Conservation (phyloP, 2,888 invertebrate genomes). For the Doris montereyensis region DNA sequence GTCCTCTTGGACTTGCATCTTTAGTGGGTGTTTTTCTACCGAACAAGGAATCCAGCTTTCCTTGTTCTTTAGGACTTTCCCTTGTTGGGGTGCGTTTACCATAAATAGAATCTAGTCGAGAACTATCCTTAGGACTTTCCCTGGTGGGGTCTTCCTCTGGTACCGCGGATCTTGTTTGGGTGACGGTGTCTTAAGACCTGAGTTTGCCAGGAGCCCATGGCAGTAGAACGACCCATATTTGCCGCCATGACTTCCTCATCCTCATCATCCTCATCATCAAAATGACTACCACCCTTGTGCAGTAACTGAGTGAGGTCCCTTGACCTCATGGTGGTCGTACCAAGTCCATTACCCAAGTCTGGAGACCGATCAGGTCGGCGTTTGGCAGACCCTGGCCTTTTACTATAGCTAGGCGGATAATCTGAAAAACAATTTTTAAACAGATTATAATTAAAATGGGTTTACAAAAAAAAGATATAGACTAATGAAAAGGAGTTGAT, state of each 20-base stretch:
- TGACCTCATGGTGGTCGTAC: slow-evolving; percentile 37
- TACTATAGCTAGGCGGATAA: slow-evolving; percentile 25
- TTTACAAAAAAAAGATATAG: too few species aligned
- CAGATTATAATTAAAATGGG: too few species aligned
- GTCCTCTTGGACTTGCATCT: slow-evolving; percentile 35
- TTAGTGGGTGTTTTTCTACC: slow-evolving; percentile 41
- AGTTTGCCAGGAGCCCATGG: slow-evolving; percentile 13
- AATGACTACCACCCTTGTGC: slow-evolving; percentile 33
- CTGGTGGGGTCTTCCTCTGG: slow-evolving; percentile 24
- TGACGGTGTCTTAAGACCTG: slow-evolving; percentile 31
- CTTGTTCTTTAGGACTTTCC: slow-evolving; percentile 10
- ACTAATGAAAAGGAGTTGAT: too few species aligned
- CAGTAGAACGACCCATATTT: slow-evolving; percentile 12
- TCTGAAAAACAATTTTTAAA: slow-evolving; percentile 25
- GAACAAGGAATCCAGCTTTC: slow-evolving; percentile 21
- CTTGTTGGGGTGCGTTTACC: slow-evolving; percentile 39
- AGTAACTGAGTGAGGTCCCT: slow-evolving; percentile 32
- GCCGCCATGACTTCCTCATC: slow-evolving; percentile 42
- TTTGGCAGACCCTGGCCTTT: slow-evolving; percentile 54
- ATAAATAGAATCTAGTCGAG: slow-evolving; percentile 24
- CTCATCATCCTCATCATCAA: slow-evolving; percentile 51
- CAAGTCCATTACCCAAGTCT: slow-evolving; percentile 27
- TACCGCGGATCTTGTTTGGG: slow-evolving; percentile 29
- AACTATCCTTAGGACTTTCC: slow-evolving; percentile 27
- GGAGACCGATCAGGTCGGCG: slow-evolving; percentile 44